These are phyloP conservation scores for Nephila pilipes DNA, from an alignment of 1,140 invertebrate species.

Conservation along the genomic window DNA sequence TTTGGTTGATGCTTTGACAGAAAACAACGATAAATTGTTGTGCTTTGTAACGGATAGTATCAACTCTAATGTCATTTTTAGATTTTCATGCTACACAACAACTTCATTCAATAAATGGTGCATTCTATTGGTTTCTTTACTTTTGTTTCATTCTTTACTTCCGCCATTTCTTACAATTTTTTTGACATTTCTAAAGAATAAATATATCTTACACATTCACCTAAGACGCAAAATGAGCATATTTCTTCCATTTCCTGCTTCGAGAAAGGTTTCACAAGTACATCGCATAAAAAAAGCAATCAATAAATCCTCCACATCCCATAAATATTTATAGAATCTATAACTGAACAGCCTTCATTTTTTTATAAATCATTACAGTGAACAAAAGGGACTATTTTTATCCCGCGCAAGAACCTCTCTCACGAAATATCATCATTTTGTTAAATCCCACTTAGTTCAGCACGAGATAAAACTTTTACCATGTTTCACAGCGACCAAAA, in stretches of 20 bases:
- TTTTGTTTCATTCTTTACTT: too few relatives aligned
- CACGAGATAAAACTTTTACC: neutral
- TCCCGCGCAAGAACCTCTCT: neutral
- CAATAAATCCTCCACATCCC: neutral
- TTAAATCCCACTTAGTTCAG: slow-evolving; percentile 5
- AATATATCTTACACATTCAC: too few relatives aligned
- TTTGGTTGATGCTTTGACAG: too few relatives aligned
- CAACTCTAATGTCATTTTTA: too few relatives aligned
- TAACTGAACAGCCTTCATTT: neutral
- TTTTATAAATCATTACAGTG: neutral
- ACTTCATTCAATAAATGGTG: too few relatives aligned
- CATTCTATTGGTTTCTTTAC: too few relatives aligned
- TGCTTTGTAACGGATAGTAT: too few relatives aligned
- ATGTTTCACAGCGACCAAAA: neutral
- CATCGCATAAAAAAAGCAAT: neutral
- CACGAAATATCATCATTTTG: slow-evolving; percentile 14
- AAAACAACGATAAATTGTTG: too few relatives aligned
- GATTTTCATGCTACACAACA: too few relatives aligned
- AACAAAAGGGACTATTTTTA: slow-evolving; percentile 19
- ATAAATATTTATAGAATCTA: slow-evolving; percentile 26
- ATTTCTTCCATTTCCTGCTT: neutral
- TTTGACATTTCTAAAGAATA: too few relatives aligned
- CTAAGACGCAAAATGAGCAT: neutral
- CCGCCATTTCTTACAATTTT: too few relatives aligned
- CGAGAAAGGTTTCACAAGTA: neutral